These are phyloP conservation scores for Peucedramus taeniatus DNA, from an alignment of 2,113 vertebrate species.

Conservation along the genomic window DNA sequence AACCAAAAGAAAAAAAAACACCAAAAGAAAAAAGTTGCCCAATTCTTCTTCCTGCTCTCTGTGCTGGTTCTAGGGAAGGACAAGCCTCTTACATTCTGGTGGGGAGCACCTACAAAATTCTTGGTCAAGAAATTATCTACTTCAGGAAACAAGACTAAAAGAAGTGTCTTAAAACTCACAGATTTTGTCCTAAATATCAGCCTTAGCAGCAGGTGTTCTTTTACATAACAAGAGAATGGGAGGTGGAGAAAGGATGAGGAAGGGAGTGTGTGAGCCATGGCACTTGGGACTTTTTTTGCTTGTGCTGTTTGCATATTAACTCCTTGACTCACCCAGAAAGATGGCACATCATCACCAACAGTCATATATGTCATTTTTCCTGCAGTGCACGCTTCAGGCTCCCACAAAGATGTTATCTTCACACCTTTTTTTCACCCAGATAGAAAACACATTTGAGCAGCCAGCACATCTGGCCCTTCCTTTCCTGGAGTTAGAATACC, in stretches of 20 bases:
- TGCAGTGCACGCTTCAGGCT: background rate
- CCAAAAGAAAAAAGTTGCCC: background rate
- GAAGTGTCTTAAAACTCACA: background rate
- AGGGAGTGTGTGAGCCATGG: background rate
- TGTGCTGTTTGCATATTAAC: background rate
- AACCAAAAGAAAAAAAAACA: fast-evolving
- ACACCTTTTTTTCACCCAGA: background rate
- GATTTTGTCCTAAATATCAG: background rate
- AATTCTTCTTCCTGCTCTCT: background rate
- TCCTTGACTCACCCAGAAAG: constrained; percentile 13
- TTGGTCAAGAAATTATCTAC: background rate
- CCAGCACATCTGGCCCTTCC: background rate
- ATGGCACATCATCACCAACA: background rate
- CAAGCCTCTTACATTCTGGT: background rate
- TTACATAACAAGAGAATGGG: background rate
- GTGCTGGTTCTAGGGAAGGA: background rate
- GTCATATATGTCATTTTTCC: background rate
- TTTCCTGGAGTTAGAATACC: background rate
- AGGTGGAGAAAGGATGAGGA: background rate
- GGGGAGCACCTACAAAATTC: background rate
- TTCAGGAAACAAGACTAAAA: background rate
- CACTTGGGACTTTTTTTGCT: background rate
- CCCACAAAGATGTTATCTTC: constrained; percentile 22
- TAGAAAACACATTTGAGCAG: background rate
- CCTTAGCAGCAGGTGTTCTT: background rate